Evolutionary conservation across 2,797 vertebrate species (phyloP), one percentile per base, ranked within the genome.

Genomic region (Malurus splendens): DNA sequence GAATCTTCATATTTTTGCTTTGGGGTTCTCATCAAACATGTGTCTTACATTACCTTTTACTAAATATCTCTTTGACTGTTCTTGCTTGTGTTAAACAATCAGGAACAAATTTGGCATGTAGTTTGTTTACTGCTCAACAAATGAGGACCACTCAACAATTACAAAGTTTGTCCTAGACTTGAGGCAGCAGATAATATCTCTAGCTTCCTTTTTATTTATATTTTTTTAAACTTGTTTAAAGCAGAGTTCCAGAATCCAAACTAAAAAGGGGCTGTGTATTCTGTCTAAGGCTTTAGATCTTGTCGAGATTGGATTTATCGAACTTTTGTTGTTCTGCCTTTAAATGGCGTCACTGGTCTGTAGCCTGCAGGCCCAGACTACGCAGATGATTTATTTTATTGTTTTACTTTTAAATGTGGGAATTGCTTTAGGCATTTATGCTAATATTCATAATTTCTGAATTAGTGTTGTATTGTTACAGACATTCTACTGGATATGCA

Each of bases 351-450:
- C 92, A 64, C 62, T 82, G 0, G 45, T 95, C 90, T 96, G 64
- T 87, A 94, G 84, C 89, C 94, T 91, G 74, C 86, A 90, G 92
- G 81, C 65, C 44, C 80, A 88, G 82, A 90, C 87, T 82, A 42
- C 68, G 76, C 50, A 90, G 70, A 68, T 88, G 89, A 92, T 82
- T 90, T 90, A 48, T 94, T 93, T 94, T 79, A 77, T 93, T 92
- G 92, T 73, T 90, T 93, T 92, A 82, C 82, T 94, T 95, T 94
- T 94, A 92, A 90, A 89, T 94, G 73, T 95, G 85, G 86, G 90
- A 89, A 74, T 71, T 83, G 56, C 54, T 84, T 42, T 70, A 90
- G 93, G 55, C 87, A 82, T 27, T 90, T 91, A 92, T 86, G 72
- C 22, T 93, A 93, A 94, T 92, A 89, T 83, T 84, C 71, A 61